These are phyloP conservation scores for Hepsetus odoe DNA, from an alignment of 2,113 vertebrate species.

Conservation along the genomic window DNA sequence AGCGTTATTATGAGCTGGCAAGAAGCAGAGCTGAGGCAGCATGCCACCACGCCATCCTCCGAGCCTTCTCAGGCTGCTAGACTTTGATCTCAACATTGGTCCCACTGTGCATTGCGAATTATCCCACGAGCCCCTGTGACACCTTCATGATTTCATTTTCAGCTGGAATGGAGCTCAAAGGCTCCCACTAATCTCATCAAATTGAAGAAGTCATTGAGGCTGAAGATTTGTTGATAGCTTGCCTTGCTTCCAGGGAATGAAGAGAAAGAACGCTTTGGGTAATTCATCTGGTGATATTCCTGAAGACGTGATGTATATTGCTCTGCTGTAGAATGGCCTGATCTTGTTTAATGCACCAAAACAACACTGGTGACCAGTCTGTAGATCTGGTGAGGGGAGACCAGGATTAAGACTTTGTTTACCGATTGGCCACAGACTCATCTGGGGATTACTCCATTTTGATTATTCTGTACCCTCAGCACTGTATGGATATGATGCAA, in stretches of 20 bases:
- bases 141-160: not conserved
- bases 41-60: not conserved
- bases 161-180: not conserved
- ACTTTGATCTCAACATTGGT: constrained; percentile 1
- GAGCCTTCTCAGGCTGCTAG: not conserved
- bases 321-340: not conserved
- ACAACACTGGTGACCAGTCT: too few relatives aligned
- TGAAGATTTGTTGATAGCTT: not conserved
- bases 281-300: not conserved
- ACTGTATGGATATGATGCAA: too few relatives aligned
- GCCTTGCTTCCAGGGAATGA: not conserved
- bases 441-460: too few relatives aligned
- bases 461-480: too few relatives aligned
- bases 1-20: not conserved
- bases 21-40: not conserved
- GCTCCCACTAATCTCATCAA: not conserved
- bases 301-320: not conserved
- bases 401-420: too few relatives aligned
- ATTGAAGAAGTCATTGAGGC: too few relatives aligned
- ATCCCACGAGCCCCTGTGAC: not conserved
- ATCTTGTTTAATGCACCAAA: too few relatives aligned
- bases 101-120: not conserved
- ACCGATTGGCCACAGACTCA: too few relatives aligned
- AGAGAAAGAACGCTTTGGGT: not conserved
- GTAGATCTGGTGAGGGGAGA: too few relatives aligned